Conservation (phyloP, 64 coral and sea anemone genomes). For the Actinia tenebrosa region DNA sequence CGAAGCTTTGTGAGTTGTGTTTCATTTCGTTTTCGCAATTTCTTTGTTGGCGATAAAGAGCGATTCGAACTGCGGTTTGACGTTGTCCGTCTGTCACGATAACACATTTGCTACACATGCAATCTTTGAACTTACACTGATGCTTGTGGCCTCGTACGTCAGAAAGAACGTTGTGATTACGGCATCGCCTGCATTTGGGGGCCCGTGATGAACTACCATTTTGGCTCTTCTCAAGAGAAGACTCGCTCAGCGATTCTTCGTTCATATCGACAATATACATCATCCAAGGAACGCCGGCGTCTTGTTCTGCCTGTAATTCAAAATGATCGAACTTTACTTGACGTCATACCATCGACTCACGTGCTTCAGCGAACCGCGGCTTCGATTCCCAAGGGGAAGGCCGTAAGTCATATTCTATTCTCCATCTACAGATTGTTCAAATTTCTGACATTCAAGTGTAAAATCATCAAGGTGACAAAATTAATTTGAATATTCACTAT, state of each 20-base stretch:
- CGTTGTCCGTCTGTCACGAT: conserved; percentile 83
- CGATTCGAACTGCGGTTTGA: conserved; percentile 84
- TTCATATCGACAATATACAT: conserved; percentile 29
- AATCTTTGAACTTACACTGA: conserved; percentile 89
- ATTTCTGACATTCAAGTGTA: background rate
- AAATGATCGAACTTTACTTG: background rate
- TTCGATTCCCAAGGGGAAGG: background rate
- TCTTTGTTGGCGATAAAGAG: conserved; percentile 82
- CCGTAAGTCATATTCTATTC: background rate
- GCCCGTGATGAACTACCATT: conserved; percentile 40
- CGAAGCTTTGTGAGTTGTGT: background rate
- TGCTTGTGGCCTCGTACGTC: conserved; percentile 94
- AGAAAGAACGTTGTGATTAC: conserved; percentile 90
- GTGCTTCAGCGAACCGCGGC: background rate
- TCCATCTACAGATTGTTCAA: background rate
- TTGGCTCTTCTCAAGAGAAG: conserved; percentile 42
- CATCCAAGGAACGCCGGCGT: background rate
- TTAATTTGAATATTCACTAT: conserved; percentile 2
- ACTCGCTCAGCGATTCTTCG: conserved; percentile 42
- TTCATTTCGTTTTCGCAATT: conserved; percentile 80
- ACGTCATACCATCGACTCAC: background rate
- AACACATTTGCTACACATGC: conserved; percentile 72
- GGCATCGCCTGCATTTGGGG: conserved; percentile 87
- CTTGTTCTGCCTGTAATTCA: background rate
- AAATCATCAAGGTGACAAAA: background rate